phyloP scores from a whole-genome alignment of 2,113 vertebrate species.

The Catagonus wagneri region DNA sequence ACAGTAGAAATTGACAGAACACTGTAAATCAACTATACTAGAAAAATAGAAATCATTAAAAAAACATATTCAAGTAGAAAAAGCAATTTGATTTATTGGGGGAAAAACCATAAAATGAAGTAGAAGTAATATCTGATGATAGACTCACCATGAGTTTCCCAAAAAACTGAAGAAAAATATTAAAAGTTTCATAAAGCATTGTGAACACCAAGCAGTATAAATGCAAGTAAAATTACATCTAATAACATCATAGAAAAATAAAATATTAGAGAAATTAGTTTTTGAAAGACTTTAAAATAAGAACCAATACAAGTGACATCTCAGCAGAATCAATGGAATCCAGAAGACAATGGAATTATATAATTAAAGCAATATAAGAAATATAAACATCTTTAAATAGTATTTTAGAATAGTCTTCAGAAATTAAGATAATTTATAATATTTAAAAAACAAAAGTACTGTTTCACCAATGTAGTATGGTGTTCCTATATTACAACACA shows the following conservation, averaged over 20 bases:
- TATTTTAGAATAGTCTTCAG: background rate
- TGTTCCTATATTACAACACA: background rate
- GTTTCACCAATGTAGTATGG: background rate
- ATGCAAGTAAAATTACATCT: background rate
- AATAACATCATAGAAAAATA: background rate
- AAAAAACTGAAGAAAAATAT: background rate
- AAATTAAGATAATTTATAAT: background rate
- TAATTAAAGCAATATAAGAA: background rate
- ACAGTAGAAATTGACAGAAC: too few relatives aligned
- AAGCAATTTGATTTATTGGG: background rate
- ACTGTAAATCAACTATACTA: too few relatives aligned
- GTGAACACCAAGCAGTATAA: background rate
- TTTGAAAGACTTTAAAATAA: background rate
- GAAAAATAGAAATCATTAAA: too few relatives aligned
- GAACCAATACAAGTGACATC: background rate
- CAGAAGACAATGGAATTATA: background rate
- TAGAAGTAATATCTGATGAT: background rate
- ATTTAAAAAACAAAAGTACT: background rate
- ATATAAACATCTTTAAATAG: background rate
- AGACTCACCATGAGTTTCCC: background rate
- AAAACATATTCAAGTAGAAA: too few relatives aligned
- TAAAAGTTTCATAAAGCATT: background rate
- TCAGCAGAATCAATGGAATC: background rate
- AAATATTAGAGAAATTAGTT: background rate
- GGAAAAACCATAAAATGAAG: background rate